Evolutionary conservation across 2,888 invertebrate species (phyloP).

Genomic region (Pristionchus entomophagus): DNA sequence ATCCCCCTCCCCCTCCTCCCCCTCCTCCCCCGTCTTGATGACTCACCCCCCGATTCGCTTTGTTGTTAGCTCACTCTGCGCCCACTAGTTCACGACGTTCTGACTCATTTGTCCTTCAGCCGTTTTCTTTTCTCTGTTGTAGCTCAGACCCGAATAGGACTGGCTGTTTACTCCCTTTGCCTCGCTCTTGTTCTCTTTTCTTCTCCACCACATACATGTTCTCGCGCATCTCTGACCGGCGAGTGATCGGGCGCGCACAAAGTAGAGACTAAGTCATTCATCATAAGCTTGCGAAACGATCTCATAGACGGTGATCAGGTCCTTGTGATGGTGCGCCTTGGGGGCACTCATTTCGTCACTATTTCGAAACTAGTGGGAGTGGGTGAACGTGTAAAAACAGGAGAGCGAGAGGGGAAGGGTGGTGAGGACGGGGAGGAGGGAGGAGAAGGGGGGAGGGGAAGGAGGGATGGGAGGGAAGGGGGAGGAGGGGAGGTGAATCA

Average conservation of each 20-base stretch:
- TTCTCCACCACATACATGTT: too few relatives aligned
- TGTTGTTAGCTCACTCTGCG: slow-evolving; percentile 28
- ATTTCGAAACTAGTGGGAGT: slow-evolving; percentile 14
- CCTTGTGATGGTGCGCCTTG: background rate
- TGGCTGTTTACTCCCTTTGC: background rate
- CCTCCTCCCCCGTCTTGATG: background rate
- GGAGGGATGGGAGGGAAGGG: background rate
- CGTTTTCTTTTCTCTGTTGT: background rate
- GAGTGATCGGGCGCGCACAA: background rate
- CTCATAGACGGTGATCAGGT: background rate
- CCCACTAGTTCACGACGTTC: background rate
- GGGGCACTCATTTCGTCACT: slow-evolving; percentile 3
- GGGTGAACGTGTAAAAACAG: background rate
- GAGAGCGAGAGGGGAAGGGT: too few relatives aligned
- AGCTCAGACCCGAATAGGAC: background rate
- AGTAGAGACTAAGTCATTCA: background rate
- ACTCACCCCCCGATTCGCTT: background rate
- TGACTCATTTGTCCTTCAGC: slow-evolving; percentile 21
- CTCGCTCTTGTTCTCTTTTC: too few relatives aligned
- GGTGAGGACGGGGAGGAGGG: too few relatives aligned
- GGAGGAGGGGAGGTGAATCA: background rate
- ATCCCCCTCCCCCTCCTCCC: background rate
- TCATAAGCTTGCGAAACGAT: background rate
- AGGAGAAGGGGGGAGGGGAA: background rate
- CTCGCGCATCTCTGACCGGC: background rate